Evolutionary conservation across 2,797 vertebrate genomes (phyloP).

Genomic region (Molossus alvarezi): DNA sequence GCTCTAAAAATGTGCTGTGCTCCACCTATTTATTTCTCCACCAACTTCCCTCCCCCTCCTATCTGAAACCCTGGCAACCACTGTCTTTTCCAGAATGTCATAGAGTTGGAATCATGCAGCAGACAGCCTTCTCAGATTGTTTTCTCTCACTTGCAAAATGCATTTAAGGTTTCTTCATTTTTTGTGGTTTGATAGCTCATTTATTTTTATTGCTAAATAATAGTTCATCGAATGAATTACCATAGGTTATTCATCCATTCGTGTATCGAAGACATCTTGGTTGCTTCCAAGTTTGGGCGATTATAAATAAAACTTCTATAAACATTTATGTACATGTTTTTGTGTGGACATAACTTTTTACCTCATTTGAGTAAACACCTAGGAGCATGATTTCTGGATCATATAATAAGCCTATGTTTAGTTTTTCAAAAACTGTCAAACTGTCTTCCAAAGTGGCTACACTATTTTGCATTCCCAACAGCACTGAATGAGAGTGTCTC

Average conservation of each 20-base stretch:
- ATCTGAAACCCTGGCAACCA: neutral
- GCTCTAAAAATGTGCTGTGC: neutral
- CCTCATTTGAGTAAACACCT: slow-evolving; percentile 6
- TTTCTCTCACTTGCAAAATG: slow-evolving; percentile 22
- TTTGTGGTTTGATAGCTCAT: neutral
- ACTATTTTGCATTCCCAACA: neutral
- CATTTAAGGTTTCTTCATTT: neutral
- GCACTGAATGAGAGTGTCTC: neutral
- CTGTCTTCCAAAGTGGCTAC: neutral
- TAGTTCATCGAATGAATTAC: neutral
- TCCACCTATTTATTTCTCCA: neutral
- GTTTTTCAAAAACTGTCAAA: neutral
- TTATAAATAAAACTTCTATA: slow-evolving; percentile 21
- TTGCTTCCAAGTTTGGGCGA: slow-evolving; percentile 31
- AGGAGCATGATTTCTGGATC: neutral
- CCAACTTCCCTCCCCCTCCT: neutral
- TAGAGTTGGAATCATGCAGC: neutral
- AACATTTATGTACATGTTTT: neutral
- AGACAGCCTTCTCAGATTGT: neutral
- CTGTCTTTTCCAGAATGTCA: neutral
- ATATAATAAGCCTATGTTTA: neutral
- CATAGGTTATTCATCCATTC: neutral
- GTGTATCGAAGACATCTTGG: slow-evolving; percentile 6
- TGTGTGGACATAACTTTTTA: neutral
- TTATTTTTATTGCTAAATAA: neutral